Evolutionary conservation across 2,888 invertebrate species (phyloP), one percentile per base, ranked within the genome.

Genomic region (Agonopterix subpropinquella): DNA sequence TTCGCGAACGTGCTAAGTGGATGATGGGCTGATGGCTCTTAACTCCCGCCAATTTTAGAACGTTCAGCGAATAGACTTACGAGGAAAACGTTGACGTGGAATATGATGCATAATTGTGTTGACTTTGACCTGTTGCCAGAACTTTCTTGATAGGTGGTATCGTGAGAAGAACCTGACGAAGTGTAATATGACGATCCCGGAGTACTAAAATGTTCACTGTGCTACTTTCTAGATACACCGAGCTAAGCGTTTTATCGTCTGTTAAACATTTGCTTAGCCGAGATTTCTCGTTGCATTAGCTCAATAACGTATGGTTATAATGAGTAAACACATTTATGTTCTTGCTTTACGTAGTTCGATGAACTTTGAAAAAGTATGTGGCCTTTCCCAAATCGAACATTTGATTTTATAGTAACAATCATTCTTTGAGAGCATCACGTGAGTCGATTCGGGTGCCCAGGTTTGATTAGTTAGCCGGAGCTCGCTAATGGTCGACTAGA

Each of bases 1-100:
- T 74, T 73, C 60, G 76, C 74, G 67, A 79, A 79, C 72, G 80
- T 81, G 80, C 71, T 84, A 85, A 85, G 80, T 84, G 82, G 76
- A 81, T 83, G 80, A 85, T 84, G 79, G 28, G 74, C 75, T 64
- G 73, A 62, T 62, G 28, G 28, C 28, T 28, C 5, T 28, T 65
- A 69, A 67, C 65, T 63, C 63, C 56, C 57, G 55, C 61, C 67
- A 71, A 71, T 69, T 71, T 70, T 67, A 67, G 56, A 41, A 41
- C 41, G 41, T 51, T 47, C 52, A 45, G 28, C 50, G 45, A 53
- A 52, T 52, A 50, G 47, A 44, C n/a, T 44, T 41, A 50, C 47
- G 43, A 47, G 39, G 44, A 50, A 48, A 48, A 42, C 11, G n/a
- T 42, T 42, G 42, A n/a, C 43, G 41, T 37, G 36, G 43, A 47